phyloP scores from a whole-genome alignment of 2,888 invertebrate genomes.

The Melangyna quadrimaculata region DNA sequence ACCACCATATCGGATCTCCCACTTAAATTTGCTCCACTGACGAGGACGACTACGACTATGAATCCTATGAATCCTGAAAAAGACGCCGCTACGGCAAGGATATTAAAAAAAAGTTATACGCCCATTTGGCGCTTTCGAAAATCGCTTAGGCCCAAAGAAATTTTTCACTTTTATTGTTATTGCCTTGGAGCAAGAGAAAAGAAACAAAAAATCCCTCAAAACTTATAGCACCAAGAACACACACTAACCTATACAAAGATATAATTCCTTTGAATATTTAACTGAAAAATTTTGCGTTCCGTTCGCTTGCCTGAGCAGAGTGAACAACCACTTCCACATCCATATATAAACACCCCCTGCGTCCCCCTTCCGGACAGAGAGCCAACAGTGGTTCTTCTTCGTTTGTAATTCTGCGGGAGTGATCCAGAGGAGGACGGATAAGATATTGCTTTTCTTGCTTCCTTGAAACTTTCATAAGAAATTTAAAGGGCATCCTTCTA shows the following conservation, averaged over 20 bases:
- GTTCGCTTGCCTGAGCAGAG: slow-evolving; percentile 60
- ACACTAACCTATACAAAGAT: slow-evolving; percentile 31
- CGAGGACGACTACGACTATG: slow-evolving; percentile 25
- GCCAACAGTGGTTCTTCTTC: slow-evolving; percentile 26
- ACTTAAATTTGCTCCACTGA: slow-evolving; percentile 13
- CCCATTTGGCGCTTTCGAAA: slow-evolving; percentile 72
- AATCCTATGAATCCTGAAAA: slow-evolving; percentile 45
- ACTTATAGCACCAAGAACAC: slow-evolving; percentile 64
- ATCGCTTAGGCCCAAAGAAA: slow-evolving; percentile 71
- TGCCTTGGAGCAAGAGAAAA: slow-evolving; percentile 54
- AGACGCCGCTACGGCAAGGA: slow-evolving; percentile 54
- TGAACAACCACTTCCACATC: slow-evolving; percentile 11
- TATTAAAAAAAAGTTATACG: slow-evolving; percentile 71
- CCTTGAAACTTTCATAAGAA: slow-evolving; percentile 71
- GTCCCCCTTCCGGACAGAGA: not conserved
- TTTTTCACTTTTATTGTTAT: slow-evolving; percentile 72
- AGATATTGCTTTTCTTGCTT: slow-evolving; percentile 68
- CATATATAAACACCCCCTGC: not conserved
- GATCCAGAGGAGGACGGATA: slow-evolving; percentile 31
- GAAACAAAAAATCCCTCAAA: slow-evolving; percentile 46
- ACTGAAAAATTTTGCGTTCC: slow-evolving; percentile 70
- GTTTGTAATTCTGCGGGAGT: not conserved
- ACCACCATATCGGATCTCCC: slow-evolving; percentile 18
- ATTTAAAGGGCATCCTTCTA: slow-evolving; percentile 67
- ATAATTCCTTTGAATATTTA: slow-evolving; percentile 72